These are phyloP conservation scores for Geodia barretti DNA, from an alignment of 37 sponge, comb jelly and placozoan genomes.

Conservation along the genomic window DNA sequence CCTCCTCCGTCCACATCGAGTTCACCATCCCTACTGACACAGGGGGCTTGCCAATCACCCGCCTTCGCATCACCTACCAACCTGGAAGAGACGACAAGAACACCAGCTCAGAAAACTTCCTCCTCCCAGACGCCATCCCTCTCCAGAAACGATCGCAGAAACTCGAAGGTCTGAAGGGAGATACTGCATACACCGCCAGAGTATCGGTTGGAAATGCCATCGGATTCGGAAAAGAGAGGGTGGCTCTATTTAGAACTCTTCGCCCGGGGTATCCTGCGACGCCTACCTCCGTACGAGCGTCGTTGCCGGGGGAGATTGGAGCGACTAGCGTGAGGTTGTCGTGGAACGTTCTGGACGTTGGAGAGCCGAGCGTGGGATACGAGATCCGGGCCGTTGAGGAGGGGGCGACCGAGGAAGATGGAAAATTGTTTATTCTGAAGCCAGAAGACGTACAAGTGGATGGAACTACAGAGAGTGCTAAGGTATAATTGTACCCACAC, in stretches of 20 bases:
- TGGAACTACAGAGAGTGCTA: background rate
- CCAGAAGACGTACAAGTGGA: background rate
- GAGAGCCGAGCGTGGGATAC: background rate
- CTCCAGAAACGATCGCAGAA: background rate
- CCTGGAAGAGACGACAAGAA: background rate
- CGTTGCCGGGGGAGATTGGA: background rate
- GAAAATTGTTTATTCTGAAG: background rate
- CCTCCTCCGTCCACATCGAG: slow-evolving; percentile 23
- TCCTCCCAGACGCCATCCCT: too few relatives aligned
- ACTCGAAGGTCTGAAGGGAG: background rate
- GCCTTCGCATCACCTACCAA: background rate
- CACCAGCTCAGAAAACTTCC: too few relatives aligned
- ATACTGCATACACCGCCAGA: background rate
- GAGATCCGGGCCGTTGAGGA: background rate
- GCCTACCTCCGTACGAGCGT: background rate
- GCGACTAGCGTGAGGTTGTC: background rate
- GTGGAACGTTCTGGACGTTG: background rate
- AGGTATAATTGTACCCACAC: too few relatives aligned
- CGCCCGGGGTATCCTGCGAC: background rate
- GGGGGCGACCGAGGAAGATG: background rate
- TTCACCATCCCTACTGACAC: slow-evolving; percentile 3
- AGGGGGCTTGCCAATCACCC: slow-evolving; percentile 14
- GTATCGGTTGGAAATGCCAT: slow-evolving; percentile 11
- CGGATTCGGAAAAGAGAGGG: background rate
- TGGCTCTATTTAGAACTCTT: background rate